These are phyloP conservation scores for Bombus confusus DNA, from an alignment of 1,140 invertebrate genomes.

Conservation along the genomic window DNA sequence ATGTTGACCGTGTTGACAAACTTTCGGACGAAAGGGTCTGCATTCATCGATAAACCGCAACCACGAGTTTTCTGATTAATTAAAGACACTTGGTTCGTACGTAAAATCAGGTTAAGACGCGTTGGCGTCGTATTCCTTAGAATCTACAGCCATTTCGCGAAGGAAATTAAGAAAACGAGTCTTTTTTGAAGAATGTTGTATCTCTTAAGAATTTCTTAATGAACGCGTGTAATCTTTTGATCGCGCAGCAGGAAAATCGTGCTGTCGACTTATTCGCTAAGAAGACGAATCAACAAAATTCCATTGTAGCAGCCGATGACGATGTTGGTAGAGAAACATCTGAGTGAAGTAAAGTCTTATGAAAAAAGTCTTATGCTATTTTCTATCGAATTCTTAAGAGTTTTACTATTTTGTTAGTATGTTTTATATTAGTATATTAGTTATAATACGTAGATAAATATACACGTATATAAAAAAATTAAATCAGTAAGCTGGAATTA, in stretches of 20 bases:
- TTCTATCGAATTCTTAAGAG: too few relatives aligned
- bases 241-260: neutral
- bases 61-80: neutral
- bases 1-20: neutral
- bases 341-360: too few relatives aligned
- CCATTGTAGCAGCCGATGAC: too few relatives aligned
- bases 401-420: too few relatives aligned
- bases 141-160: neutral
- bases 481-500: too few relatives aligned
- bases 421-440: too few relatives aligned
- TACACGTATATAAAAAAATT: too few relatives aligned
- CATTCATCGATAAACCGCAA: neutral
- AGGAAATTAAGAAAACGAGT: neutral
- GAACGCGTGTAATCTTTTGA: neutral
- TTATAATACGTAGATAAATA: too few relatives aligned
- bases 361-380: too few relatives aligned
- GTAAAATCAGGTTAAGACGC: constrained; percentile 12
- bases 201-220: neutral
- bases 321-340: neutral
- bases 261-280: too few relatives aligned
- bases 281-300: neutral
- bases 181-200: neutral
- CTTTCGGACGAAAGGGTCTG: neutral
- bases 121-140: neutral
- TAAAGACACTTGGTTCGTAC: neutral